Base-by-base conservation (phyloP, 1,140 invertebrate species). In the Coelopa frigida region DNA sequence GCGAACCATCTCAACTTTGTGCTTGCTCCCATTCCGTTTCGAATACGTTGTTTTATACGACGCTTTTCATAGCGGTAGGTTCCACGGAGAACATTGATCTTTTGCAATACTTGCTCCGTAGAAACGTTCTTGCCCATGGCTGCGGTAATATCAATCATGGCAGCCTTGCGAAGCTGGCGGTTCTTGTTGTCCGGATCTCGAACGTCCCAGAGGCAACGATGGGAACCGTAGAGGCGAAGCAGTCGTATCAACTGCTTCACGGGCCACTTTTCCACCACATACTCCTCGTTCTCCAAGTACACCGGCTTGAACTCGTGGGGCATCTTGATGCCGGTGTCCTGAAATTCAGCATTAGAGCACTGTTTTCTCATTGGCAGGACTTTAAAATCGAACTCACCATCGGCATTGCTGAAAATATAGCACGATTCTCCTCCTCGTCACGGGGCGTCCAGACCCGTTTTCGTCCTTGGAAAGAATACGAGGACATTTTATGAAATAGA, bases 1-100 rank as follows among this genome's bases (percentile, higher is more conserved):
- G 49, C 49, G 18, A 50, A 50, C 49, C 49, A 50, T 27, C 43
- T 50, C 11, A 46, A 41, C 24, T 42, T 50, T 2, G 44, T 50
- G 15, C 32, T 41, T 3, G 44, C 37, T 21, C 44, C 44, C 6
- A 46, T 26, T 2, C 49, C 44, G 15, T 15, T 29, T 8, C 36
- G 15, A 5, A 46, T 50, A 3, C 49, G 29, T 18, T 50, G 44
- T 11, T 50, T 50, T 6, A 50, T 50, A 14, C 49, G 49, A 15
- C 35, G 31, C 24, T 50, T 50, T 24, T 50, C 49, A 42, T 46
- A 46, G 14, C 49, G 44, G 38, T 50, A 50, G 5, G 43, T 46
- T 1, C 43, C 43, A 6, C 49, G 44, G 4, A 50, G 12, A 1
- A 46, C 32, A 31, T 50, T 50, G 7, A 50, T 36, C 29, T 50